Evolutionary conservation across 1,140 invertebrate species (phyloP).

Genomic region (Drosophila kikkawai): DNA sequence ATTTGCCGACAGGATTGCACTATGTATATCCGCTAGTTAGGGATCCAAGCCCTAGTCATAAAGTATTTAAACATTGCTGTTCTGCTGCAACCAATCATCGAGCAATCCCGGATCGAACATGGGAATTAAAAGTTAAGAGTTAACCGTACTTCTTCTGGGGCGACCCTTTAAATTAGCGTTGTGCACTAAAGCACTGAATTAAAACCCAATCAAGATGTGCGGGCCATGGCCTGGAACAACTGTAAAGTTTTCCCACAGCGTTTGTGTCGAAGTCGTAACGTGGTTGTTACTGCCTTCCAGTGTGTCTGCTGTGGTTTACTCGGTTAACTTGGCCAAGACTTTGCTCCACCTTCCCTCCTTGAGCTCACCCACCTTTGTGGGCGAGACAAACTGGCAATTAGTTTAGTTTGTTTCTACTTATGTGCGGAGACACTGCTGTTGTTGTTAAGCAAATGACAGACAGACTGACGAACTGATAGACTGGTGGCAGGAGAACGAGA

Average conservation of each 20-base stretch:
- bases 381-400: slow-evolving; percentile 77
- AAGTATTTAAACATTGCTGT: slow-evolving; percentile 45
- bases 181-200: slow-evolving; percentile 56
- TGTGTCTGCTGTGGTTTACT: slow-evolving; percentile 44
- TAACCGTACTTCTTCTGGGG: slow-evolving; percentile 22
- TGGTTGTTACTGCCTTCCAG: slow-evolving; percentile 33
- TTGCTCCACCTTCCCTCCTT: slow-evolving; percentile 1
- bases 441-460: slow-evolving; percentile 69
- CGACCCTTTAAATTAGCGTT: slow-evolving; percentile 60
- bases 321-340: slow-evolving; percentile 47
- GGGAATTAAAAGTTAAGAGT: slow-evolving; percentile 54
- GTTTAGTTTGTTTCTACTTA: slow-evolving; percentile 56
- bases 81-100: slow-evolving; percentile 20
- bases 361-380: slow-evolving; percentile 38
- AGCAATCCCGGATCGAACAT: slow-evolving; percentile 15
- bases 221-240: slow-evolving; percentile 35
- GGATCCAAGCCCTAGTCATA: neutral
- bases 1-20: neutral
- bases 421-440: slow-evolving; percentile 31
- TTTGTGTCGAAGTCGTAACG: slow-evolving; percentile 51
- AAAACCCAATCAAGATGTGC: slow-evolving; percentile 72
- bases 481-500: slow-evolving; percentile 4
- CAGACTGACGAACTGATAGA: slow-evolving; percentile 33
- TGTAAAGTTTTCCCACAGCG: slow-evolving; percentile 71
- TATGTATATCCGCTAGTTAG: slow-evolving; percentile 5